Conservation (phyloP, 2,888 invertebrate genomes). For the Sclerodermus sp. region DNA sequence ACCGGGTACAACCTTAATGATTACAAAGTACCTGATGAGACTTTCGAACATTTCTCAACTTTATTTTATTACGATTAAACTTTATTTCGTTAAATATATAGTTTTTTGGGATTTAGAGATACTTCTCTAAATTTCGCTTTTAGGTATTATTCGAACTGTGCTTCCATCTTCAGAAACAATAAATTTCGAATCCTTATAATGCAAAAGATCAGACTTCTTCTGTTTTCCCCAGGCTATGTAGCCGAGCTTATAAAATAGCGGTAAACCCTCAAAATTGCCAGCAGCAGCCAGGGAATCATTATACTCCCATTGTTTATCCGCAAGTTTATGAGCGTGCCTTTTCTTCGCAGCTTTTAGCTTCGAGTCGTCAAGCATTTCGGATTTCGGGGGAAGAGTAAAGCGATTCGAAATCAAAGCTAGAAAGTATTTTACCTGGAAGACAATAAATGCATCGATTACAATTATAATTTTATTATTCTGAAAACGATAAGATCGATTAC, state of each 20-base stretch:
- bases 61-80: no score
- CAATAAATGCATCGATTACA: background rate
- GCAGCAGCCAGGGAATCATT: slow-evolving; percentile 54
- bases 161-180: slow-evolving; percentile 33
- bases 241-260: slow-evolving; percentile 45
- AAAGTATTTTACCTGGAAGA: slow-evolving; percentile 65
- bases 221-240: slow-evolving; percentile 28
- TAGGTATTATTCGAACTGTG: background rate
- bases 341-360: slow-evolving; percentile 59
- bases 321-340: slow-evolving; percentile 57
- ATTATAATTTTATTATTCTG: background rate
- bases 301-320: slow-evolving; percentile 57
- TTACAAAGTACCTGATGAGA: no score
- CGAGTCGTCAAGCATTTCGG: slow-evolving; percentile 67
- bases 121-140: no score
- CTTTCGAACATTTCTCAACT: no score
- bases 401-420: slow-evolving; percentile 65
- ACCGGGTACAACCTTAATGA: background rate
- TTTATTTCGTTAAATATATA: no score
- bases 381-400: slow-evolving; percentile 64
- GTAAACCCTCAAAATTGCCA: slow-evolving; percentile 49
- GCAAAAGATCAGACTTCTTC: slow-evolving; percentile 24
- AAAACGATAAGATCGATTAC: slow-evolving; percentile 59
- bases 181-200: slow-evolving; percentile 39
- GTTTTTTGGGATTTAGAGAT: no score